Evolutionary conservation across 2,888 invertebrate genomes (phyloP), one percentile per base, ranked within the genome.

Genomic region (Bibio marci): DNA sequence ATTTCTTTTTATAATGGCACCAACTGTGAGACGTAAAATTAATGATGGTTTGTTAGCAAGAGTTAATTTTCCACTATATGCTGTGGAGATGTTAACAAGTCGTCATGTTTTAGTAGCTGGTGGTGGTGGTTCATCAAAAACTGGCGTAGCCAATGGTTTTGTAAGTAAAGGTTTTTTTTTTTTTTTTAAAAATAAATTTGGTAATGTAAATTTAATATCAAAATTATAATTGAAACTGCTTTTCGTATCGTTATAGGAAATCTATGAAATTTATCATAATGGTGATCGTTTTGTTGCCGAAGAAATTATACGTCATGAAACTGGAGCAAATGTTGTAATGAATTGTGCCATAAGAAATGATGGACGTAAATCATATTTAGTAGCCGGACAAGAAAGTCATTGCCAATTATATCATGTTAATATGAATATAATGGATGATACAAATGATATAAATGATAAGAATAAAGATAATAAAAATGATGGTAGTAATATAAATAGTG

Each of bases 131-230:
- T 81, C 88, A 28, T 81, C 94, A 13, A 94, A 92, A 62, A 95
- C 95, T 34, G 98, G 98, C 39, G 87, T 98, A 40, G 82, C 85
- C 28, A 98, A 98, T 71, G 90, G 91, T 59, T 88, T 98, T 66
- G 94, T 90, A 67, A 79, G 86, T 76, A 43, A 43, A 43, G n/a
- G n/a, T n/a, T n/a, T n/a, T n/a, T n/a, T n/a, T n/a, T n/a, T 12
- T 30, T n/a, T 28, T 17, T 19, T 8, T 19, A n/a, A 30, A 22
- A 2, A 30, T 34, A 28, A 15, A 17, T 43, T 34, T 36, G 28
- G 26, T 19, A 12, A n/a, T 36, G 13, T 31, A 13, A 13, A 31
- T 31, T 25, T 27, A 13, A n/a, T n/a, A n/a, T n/a, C n/a, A 10
- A 2, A 35, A 13, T 36, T 14, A 15, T 13, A 27, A 14, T 36